Conservation (phyloP, 1,140 invertebrate species). For the Adelges cooleyi region DNA sequence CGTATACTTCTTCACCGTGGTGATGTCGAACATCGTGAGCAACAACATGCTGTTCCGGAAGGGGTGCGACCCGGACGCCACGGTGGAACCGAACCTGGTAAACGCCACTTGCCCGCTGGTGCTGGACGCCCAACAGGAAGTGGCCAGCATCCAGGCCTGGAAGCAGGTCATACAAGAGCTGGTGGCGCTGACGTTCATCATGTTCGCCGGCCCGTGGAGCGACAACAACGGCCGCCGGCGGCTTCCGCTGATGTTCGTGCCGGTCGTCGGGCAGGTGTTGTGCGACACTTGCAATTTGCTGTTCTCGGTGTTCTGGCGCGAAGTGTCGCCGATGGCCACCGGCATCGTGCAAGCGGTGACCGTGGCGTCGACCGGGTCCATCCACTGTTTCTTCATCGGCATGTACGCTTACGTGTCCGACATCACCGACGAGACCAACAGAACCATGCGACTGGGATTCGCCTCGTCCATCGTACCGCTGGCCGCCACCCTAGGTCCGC, state of each 20-base stretch:
- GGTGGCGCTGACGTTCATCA: neutral
- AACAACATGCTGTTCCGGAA: too few species aligned
- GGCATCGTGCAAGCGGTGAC: neutral
- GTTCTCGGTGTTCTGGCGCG: neutral
- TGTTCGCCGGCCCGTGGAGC: conserved; percentile 35
- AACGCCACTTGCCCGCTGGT: neutral
- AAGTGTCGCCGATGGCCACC: neutral
- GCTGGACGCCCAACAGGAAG: neutral
- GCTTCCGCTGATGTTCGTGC: conserved; percentile 40
- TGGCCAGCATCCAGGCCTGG: conserved; percentile 11
- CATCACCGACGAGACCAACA: neutral
- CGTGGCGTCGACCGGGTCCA: neutral
- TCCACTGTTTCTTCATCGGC: conserved; percentile 4
- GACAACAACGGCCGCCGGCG: conserved; percentile 35
- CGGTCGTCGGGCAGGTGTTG: conserved; percentile 33
- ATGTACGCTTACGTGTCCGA: conserved; percentile 10
- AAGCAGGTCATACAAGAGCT: neutral
- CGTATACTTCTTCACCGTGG: too few species aligned
- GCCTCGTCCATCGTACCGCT: neutral
- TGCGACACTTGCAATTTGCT: neutral
- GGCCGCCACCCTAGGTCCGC: neutral
- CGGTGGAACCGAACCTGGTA: too few species aligned
- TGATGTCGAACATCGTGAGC: too few species aligned
- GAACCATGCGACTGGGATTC: conserved; percentile 5
- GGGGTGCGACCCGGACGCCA: too few species aligned